Conservation (phyloP, 2,113 vertebrate species). For the Xiphias gladius region DNA sequence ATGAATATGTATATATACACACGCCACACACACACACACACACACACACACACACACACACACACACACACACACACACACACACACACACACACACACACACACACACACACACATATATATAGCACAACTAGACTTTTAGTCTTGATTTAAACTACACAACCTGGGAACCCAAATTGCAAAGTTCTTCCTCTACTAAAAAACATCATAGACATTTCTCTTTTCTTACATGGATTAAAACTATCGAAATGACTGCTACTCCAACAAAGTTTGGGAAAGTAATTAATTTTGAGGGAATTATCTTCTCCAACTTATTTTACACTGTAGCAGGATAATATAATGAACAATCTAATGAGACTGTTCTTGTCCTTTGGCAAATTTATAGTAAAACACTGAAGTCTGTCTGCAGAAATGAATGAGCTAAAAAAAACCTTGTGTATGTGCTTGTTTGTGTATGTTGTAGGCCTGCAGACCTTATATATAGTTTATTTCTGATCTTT, state of each 20-base stretch:
- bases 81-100: too few species aligned
- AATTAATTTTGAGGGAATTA: constrained; percentile 71
- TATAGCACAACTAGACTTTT: too few species aligned
- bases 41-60: too few species aligned
- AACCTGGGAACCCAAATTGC: background rate
- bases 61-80: too few species aligned
- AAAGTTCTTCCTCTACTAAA: background rate
- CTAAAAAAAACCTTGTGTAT: background rate
- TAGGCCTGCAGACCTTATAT: background rate
- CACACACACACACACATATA: too few species aligned
- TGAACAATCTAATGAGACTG: constrained; percentile 60
- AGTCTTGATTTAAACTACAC: background rate
- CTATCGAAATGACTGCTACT: constrained; percentile 53
- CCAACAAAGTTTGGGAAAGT: constrained; percentile 63
- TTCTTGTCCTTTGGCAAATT: constrained; percentile 56
- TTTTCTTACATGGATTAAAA: constrained; percentile 50
- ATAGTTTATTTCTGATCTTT: constrained; percentile 1
- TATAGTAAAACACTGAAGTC: constrained; percentile 28
- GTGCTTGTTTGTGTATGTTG: background rate
- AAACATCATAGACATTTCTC: constrained; percentile 19
- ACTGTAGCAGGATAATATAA: constrained; percentile 47
- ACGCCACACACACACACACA: too few species aligned
- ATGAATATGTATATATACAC: too few species aligned
- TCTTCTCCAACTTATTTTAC: constrained; percentile 51
- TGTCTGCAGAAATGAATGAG: background rate